Evolutionary conservation across 2,113 vertebrate genomes (phyloP).

Genomic region (Psophia crepitans): DNA sequence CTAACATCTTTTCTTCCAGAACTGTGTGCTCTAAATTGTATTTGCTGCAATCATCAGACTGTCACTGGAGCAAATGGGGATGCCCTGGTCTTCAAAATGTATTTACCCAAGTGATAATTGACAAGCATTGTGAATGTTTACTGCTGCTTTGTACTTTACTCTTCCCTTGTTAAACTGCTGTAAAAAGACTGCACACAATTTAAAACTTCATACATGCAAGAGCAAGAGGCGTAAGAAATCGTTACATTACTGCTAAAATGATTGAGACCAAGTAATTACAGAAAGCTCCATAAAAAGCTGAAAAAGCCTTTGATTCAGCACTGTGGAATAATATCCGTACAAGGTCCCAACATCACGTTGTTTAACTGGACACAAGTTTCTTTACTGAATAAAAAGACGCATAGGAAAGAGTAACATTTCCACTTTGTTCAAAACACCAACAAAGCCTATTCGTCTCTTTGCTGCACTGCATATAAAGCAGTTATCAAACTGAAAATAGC

Average conservation of each 20-base stretch:
- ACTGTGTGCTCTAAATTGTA: background rate
- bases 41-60: background rate
- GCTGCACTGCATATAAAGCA: background rate
- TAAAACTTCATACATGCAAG: background rate
- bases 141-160: background rate
- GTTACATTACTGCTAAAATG: background rate
- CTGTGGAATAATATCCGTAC: background rate
- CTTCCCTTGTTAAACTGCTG: conserved; percentile 17
- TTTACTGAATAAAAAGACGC: background rate
- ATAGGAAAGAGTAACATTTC: background rate
- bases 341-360: background rate
- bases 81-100: background rate
- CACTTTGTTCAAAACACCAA: background rate
- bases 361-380: background rate
- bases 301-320: background rate
- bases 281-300: background rate
- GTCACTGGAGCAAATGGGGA: background rate
- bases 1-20: background rate
- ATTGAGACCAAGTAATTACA: background rate
- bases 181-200: background rate
- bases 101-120: conserved; percentile 30
- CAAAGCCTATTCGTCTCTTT: background rate
- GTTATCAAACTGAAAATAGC: background rate
- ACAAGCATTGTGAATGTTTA: conserved; percentile 2
- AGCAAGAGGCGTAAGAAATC: background rate